A percentile compares a stretch with the other conserved stretches of the same genome.
phyloP scores from a whole-genome alignment of 2,113 vertebrate species.

The Nestor notabilis region DNA sequence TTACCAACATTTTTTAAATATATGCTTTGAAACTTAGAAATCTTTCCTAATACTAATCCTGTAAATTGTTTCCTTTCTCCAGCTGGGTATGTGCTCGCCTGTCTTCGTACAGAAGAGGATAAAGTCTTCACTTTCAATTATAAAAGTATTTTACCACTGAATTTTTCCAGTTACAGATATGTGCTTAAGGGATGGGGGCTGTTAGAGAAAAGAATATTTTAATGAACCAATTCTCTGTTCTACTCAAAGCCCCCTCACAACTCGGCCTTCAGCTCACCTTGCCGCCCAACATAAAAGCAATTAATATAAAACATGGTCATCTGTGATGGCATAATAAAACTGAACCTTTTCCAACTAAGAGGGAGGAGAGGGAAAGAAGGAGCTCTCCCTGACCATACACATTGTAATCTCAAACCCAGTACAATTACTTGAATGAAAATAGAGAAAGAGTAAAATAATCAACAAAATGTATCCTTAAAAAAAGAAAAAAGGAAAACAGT shows the following conservation, averaged over 20 bases:
- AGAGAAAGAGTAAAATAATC: neutral
- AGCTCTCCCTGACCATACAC: neutral
- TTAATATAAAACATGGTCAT: neutral
- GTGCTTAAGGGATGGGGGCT: neutral
- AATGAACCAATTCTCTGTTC: neutral
- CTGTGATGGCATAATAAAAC: neutral
- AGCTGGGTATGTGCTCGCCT: neutral
- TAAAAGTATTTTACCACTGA: neutral
- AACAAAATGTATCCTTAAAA: neutral
- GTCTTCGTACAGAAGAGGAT: neutral
- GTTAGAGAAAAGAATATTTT: neutral
- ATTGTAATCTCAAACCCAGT: neutral
- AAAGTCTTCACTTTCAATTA: neutral
- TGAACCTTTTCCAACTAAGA: neutral
- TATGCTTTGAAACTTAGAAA: neutral
- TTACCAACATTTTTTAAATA: neutral
- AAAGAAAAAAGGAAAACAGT: neutral
- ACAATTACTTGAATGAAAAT: neutral
- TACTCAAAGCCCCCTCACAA: neutral
- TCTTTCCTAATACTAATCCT: neutral
- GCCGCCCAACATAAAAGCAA: neutral
- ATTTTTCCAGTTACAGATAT: neutral
- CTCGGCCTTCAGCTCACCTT: neutral
- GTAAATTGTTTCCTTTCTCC: neutral
- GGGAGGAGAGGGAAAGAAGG: neutral